Evolutionary conservation across 2,113 vertebrate species (phyloP).

Genomic region (Peucedramus taeniatus): DNA sequence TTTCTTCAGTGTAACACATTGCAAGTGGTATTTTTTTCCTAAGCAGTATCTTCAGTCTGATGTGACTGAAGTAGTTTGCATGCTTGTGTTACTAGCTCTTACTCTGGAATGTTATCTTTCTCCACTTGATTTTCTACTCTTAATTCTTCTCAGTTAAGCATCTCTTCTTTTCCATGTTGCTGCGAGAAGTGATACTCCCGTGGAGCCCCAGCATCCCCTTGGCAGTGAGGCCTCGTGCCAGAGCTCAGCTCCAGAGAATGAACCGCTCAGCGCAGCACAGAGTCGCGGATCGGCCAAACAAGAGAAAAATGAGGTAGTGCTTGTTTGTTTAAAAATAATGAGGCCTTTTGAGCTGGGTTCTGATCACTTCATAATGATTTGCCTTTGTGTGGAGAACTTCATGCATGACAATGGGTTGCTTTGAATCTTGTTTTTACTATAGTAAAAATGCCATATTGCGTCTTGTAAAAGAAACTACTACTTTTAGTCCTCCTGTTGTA

Average conservation of each 20-base stretch:
- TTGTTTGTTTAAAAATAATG: constrained; percentile 26
- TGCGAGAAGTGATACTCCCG: constrained; percentile 79
- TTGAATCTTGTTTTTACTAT: neutral
- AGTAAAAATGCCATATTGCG: neutral
- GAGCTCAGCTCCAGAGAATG: constrained; percentile 73
- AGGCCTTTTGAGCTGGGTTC: neutral
- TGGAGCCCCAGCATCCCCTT: constrained; percentile 81
- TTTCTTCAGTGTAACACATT: neutral
- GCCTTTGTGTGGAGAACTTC: neutral
- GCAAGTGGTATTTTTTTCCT: neutral
- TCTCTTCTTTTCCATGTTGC: constrained; percentile 32
- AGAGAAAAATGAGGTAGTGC: constrained; percentile 87
- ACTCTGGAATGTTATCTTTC: neutral
- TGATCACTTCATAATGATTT: neutral
- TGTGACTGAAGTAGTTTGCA: neutral
- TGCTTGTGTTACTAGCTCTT: neutral
- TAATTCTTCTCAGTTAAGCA: neutral
- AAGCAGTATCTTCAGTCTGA: neutral
- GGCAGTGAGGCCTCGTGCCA: constrained; percentile 73
- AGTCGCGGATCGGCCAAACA: constrained; percentile 67
- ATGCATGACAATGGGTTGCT: neutral
- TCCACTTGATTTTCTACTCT: neutral
- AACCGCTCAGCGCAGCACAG: constrained; percentile 74
- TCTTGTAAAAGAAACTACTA: neutral
- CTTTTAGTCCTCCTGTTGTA: neutral